These are phyloP conservation scores for Stictonetta naevosa DNA, from an alignment of 2,113 vertebrate genomes.

Conservation along the genomic window DNA sequence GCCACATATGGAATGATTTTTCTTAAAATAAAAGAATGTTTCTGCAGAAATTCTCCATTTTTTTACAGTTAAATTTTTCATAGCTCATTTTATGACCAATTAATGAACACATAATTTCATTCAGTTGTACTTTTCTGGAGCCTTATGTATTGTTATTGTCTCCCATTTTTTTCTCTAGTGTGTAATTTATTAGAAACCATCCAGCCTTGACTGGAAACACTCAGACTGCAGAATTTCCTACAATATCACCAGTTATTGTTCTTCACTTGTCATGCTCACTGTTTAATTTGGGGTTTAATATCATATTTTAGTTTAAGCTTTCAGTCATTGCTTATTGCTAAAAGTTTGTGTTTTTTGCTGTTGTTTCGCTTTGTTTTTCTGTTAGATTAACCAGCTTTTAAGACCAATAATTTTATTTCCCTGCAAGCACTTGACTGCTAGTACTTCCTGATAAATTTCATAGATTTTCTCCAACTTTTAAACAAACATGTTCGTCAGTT, in stretches of 20 bases:
- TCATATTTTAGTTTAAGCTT: background rate
- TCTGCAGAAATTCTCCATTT: background rate
- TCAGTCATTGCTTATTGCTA: background rate
- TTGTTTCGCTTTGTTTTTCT: background rate
- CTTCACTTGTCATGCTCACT: background rate
- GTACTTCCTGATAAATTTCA: background rate
- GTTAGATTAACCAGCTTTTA: background rate
- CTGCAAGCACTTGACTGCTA: background rate
- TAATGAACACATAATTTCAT: accelerated
- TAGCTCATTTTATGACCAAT: background rate
- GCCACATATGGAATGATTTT: background rate
- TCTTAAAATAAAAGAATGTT: background rate
- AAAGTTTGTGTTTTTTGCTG: background rate
- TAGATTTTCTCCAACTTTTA: background rate
- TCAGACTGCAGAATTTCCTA: background rate
- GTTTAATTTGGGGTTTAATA: background rate
- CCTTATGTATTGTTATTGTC: background rate
- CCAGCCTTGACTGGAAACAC: background rate
- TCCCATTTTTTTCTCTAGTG: accelerated
- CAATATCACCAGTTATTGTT: background rate
- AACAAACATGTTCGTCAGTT: background rate
- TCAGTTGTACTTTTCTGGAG: background rate
- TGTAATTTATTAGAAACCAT: background rate
- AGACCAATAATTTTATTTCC: background rate
- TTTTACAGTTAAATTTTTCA: background rate